Percentiles rank a stretch among this genome's conserved stretches.
Conservation (phyloP, 2,888 invertebrate genomes). For the Listrodromus nycthemerus region DNA sequence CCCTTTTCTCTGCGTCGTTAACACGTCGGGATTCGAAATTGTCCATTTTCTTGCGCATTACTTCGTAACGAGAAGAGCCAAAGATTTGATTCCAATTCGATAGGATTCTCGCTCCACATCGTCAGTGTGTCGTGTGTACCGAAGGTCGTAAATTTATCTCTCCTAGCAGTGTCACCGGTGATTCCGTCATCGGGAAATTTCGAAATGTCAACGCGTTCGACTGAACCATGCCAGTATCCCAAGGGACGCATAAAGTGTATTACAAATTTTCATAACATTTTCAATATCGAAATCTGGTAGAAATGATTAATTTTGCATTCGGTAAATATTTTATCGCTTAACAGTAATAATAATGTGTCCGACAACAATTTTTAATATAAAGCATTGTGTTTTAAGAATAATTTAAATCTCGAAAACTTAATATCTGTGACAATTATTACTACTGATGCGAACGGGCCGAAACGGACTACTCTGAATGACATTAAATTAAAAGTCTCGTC, state of each 20-base stretch:
- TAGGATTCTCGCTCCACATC: constrained; percentile 30
- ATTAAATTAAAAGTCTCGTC: neutral
- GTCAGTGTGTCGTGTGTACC: constrained; percentile 7
- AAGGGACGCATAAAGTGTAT: neutral
- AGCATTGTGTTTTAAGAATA: neutral
- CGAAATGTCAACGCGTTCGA: neutral
- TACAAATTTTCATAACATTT: neutral
- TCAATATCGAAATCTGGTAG: neutral
- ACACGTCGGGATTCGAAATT: neutral
- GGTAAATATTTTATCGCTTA: neutral
- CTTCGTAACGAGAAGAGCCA: constrained; percentile 6
- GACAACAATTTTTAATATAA: neutral
- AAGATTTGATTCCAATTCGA: constrained; percentile 56
- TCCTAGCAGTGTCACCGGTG: constrained; percentile 1
- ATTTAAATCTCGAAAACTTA: neutral
- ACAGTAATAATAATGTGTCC: neutral
- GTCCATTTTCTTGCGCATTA: neutral
- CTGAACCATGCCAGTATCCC: neutral
- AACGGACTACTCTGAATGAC: neutral
- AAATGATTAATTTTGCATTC: neutral
- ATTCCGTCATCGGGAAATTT: constrained; percentile 16
- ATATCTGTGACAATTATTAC: neutral
- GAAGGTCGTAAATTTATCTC: constrained; percentile 28
- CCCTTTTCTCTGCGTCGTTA: constrained; percentile 10
- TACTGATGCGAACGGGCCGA: neutral